These are phyloP conservation scores for Lepidurus apus DNA, from an alignment of 1,140 invertebrate species.

Conservation along the genomic window DNA sequence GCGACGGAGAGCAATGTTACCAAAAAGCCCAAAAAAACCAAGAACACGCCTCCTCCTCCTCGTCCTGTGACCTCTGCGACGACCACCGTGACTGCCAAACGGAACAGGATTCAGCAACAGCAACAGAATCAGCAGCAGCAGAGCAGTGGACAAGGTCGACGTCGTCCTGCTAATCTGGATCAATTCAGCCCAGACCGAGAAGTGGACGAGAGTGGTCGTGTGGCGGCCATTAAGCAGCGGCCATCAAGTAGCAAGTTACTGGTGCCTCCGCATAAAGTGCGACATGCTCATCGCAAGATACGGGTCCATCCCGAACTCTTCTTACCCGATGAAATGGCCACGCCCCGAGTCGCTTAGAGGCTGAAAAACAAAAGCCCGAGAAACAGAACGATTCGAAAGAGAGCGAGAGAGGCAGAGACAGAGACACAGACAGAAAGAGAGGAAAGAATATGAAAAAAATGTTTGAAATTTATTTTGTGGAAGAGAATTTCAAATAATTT, in stretches of 20 bases:
- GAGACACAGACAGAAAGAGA: neutral
- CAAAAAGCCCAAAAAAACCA: slow-evolving; percentile 5
- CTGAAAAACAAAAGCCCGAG: no score
- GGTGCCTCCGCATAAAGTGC: slow-evolving; percentile 17
- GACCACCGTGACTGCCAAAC: neutral
- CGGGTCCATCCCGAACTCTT: slow-evolving; percentile 28
- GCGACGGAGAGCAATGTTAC: neutral
- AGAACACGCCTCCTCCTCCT: neutral
- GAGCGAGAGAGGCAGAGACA: neutral
- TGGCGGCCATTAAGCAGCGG: neutral
- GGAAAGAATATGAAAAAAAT: neutral
- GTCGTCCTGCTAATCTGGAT: neutral
- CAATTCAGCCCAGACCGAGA: slow-evolving; percentile 11
- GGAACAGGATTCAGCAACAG: slow-evolving; percentile 6
- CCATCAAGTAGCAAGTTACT: neutral
- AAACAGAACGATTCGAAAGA: no score
- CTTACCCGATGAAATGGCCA: neutral
- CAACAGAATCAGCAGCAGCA: slow-evolving; percentile 8
- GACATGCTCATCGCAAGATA: slow-evolving; percentile 26
- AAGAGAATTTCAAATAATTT: no score
- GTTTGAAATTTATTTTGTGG: no score
- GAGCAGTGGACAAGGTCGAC: slow-evolving; percentile 15
- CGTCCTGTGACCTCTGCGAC: neutral
- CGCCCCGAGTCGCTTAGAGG: no score
- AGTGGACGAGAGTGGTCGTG: neutral